Base-by-base conservation (phyloP, 1,140 invertebrate genomes). In the Bombus waltoni region DNA sequence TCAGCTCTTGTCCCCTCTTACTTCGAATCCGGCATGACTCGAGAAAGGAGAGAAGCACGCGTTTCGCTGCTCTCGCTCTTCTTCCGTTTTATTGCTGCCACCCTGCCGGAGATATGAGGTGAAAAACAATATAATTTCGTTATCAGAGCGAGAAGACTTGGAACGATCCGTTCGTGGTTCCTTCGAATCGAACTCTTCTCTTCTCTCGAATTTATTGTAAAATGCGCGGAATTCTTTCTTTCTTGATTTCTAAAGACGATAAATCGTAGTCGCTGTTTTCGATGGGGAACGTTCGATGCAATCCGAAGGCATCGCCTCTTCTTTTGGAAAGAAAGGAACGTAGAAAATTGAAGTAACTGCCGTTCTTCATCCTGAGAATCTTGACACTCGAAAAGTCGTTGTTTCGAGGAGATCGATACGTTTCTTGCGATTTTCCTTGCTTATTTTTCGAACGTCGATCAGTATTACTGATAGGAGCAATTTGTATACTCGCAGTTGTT, bases 81-180 rank as follows among this genome's bases (percentile, higher is more conserved):
- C 5, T 42, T 42, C 57, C 35, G 68, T 11, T 62, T 62, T 73
- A 73, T 81, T 62, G 40, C 72, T 1, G 13, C 28, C 22, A n/a
- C 3, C 53, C 38, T 13, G 9, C 8, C 72, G 5, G n/a, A 35
- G 71, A 65, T 65, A 66, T 32, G 40, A 25, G 22, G 40, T 44
- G 72, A 65, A 59, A 75, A 47, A 75, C 81, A 75, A 75, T 82
- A 28, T 73, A 62, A 75, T 82, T 75, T 75, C 57, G 81, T 82
- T 82, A 82, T 82, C 53, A 75, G 71, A 65, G 72, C 71, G 22
- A 32, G 10, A 18, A n/a, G 18, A 42, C n/a, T n/a, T 8, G 38
- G 18, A 10, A n/a, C 3, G 28, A 8, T 38, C 1, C 25, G 32
- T 35, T 13, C 44, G 70, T 42, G 42, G 53, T 35, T 47, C 22